Base-by-base conservation (phyloP, 2,888 invertebrate genomes). In the Netelia inedita region DNA sequence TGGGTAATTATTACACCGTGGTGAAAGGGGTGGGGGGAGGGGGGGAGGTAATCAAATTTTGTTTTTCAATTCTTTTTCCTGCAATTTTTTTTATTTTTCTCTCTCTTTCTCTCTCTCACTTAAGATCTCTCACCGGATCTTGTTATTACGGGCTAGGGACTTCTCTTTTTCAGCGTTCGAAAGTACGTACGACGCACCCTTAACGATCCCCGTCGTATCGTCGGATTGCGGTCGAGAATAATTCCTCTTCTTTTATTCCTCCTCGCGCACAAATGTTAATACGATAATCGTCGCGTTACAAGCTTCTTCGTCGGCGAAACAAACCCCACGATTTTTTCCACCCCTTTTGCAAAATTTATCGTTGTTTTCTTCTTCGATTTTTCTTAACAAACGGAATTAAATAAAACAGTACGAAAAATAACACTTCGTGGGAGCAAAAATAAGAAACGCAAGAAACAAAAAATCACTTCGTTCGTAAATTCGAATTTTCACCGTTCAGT, bases 251-350 rank as follows among this genome's bases (percentile, higher is more conserved):
- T 61, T 69, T 46, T 55, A 41, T 41, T 68, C 28, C 59, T 65
- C 23, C 68, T 63, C 59, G 28, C 46, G 59, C 65, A 85, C 83
- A 79, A 87, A 89, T 90, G 89, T 92, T 89, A 90, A 90, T 91
- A 90, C 88, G 92, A 90, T 91, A 91, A 91, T 91, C 89, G 90
- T 90, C 90, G 88, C 73, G 87, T 46, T 87, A 81, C 87, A 35
- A 35, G 35, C 35, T 35, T 86, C 88, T 88, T 79, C 87, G 81
- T 87, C 10, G 57, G 5, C 19, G 16, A 46, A 46, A 19, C 9
- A 9, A 1, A 5, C 57, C 2, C 9, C 57, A 19, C 16, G 9
- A 57, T 87, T 86, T 78, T 83, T 87, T 83, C 79, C 82, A 63
- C 87, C 88, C 66, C 74, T 23, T 14, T 28, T 57, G 74, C 57